Evolutionary conservation across 2,797 vertebrate species (phyloP), one percentile per base, ranked within the genome.

Genomic region (Vultur gryphus): DNA sequence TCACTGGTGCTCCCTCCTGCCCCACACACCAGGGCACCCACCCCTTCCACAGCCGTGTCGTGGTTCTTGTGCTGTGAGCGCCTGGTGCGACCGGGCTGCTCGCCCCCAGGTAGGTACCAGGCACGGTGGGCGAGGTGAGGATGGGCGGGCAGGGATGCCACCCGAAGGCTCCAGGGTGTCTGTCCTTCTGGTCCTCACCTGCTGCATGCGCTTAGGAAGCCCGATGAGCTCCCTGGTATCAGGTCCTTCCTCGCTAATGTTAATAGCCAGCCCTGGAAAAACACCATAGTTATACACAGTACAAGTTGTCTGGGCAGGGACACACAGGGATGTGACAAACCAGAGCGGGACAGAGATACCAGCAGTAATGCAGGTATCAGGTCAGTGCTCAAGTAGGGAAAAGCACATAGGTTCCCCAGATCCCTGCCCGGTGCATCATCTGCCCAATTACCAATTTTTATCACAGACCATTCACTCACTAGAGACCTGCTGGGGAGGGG

Each of bases 101-200:
- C 1, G 1, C 15, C 20, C 41, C 23, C 1, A 0, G 13, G 26
- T 29, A 6, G 64, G 23, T 23, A n/a, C 29, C 28, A 20, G 67
- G 48, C 43, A 10, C 3, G 10, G 41, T 0, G 37, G 37, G 37
- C 37, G 9, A 29, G 44, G 12, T 0, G 2, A 52, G 49, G 51
- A 9, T n/a, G 39, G 24, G 46, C 3, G 19, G 35, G 29, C 33
- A 52, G 44, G 13, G 18, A 26, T 33, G 55, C 6, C 25, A 6
- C 49, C 9, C 2, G 2, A 69, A 26, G 8, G 8, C 35, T 67
- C 52, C 28, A 67, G 35, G 11, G 25, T 37, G 48, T 49, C 37
- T 31, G 39, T 82, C 33, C 75, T 59, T 51, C 75, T 79, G 49
- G 41, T 87, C 35, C 18, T 71, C 58, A 48, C 25, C 37, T 39